A percentile compares a stretch with the other conserved stretches of the same genome.
These are phyloP conservation scores for Ceratitis capitata DNA, from an alignment of 1,140 invertebrate genomes.

Conservation along the genomic window DNA sequence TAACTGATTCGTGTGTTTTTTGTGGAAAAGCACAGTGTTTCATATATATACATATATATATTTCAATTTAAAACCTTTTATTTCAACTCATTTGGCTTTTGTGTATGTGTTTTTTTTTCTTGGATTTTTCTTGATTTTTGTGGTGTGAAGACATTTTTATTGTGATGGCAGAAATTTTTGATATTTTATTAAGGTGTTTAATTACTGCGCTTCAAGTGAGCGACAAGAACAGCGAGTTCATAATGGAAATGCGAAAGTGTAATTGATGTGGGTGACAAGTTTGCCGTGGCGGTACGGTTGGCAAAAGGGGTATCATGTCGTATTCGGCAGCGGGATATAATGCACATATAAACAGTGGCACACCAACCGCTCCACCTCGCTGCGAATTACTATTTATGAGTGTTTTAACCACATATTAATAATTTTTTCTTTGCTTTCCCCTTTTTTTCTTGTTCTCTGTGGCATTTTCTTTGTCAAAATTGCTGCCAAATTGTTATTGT, in stretches of 20 bases:
- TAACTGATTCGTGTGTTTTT: constrained; percentile 1
- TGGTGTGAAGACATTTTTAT: not conserved
- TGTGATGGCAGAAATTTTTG: constrained; percentile 28
- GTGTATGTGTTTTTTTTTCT: not conserved
- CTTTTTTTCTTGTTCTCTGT: not conserved
- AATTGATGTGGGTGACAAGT: not conserved
- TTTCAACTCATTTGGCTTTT: too few relatives aligned
- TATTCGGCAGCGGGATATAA: not conserved
- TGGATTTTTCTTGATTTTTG: not conserved
- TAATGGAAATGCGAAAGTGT: not conserved
- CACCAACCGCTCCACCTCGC: not conserved
- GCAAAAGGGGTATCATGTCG: not conserved
- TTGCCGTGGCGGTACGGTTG: not conserved
- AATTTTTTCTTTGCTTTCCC: not conserved
- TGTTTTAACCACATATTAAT: constrained; percentile 7
- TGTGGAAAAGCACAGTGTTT: not conserved
- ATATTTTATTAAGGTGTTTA: constrained; percentile 38
- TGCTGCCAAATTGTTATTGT: constrained; percentile 17
- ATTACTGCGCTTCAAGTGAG: not conserved
- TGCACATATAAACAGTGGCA: too few relatives aligned
- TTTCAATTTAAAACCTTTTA: constrained; percentile 21
- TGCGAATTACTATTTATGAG: constrained; percentile 26
- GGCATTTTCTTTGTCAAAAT: not conserved
- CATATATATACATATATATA: not conserved
- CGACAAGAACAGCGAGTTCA: not conserved